Evolutionary conservation across 1,140 invertebrate genomes (phyloP), one percentile per base, ranked within the genome.

Genomic region (Aplysia californica): DNA sequence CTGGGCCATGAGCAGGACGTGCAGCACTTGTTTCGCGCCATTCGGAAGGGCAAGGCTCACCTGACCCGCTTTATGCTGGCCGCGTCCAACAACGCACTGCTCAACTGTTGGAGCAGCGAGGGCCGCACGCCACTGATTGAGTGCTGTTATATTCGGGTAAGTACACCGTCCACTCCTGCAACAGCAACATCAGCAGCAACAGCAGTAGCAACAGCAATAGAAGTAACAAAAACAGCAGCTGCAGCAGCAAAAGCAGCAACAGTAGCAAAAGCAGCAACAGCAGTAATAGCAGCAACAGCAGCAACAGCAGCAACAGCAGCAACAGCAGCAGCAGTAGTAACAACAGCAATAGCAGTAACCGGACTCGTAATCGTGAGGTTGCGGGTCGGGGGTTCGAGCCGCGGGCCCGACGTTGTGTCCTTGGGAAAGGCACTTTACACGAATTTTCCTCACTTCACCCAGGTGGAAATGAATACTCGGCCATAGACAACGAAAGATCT

Each of bases 11-110:
- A 61, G 44, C 39, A 50, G 26, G 39, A 50, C 38, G 50, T 68
- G 38, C 78, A 81, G 31, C 77, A 83, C 44, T 73, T 87, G 55
- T 83, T 87, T 38, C 80, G 83, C 50, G 84, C 85, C 15, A 82
- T 87, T 21, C 71, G 79, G 35, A 79, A 80, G 31, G 84, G 84
- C 20, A 84, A 87, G 67, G 73, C 82, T 31, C 84, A 83, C 59
- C 79, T 86, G 67, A 81, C 82, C 0, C 80, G 80, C 61, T 87
- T 86, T 67, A 84, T 87, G 35, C 75, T 87, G 36, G 83, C 84
- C 15, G 85, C 85, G 6, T 78, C 81, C 21, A 79, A 80, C 44
- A 74, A 55, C 39, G 74, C 84, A 35, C 55, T 86, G 18, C 80
- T 80, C 18, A 84, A 87, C 70, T 79, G 79, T 2, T 79, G 76